Conservation (phyloP, 2,888 invertebrate genomes). For the Cecidostiba fungosa region DNA sequence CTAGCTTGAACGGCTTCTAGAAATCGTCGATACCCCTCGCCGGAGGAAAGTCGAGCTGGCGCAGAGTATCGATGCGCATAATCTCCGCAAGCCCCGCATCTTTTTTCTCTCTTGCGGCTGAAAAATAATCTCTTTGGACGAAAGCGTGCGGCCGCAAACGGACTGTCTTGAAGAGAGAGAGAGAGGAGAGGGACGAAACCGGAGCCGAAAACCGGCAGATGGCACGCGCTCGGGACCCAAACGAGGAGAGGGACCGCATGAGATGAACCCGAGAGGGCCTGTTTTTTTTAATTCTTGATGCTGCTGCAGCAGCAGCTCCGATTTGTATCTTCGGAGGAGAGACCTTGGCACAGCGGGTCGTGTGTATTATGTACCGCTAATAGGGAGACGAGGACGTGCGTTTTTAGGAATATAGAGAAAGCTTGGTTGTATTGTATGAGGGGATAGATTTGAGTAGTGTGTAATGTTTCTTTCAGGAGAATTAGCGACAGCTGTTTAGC, state of each 20-base stretch:
- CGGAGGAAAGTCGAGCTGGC: neutral
- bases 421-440: neutral
- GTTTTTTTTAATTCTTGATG: neutral
- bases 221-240: slow-evolving; percentile 57
- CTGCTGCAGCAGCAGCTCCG: neutral
- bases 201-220: slow-evolving; percentile 58
- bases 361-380: neutral
- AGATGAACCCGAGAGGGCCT: slow-evolving; percentile 40
- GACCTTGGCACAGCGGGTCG: neutral
- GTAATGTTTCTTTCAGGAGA: neutral
- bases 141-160: slow-evolving; percentile 5
- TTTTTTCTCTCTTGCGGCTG: neutral
- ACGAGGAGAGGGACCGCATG: neutral
- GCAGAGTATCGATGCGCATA: slow-evolving; percentile 1
- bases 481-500: slow-evolving; percentile 13
- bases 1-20: neutral
- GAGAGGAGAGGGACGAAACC: slow-evolving; percentile 41
- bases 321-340: slow-evolving; percentile 17
- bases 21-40: neutral
- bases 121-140: slow-evolving; percentile 11
- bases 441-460: neutral
- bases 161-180: slow-evolving; percentile 9
- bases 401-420: neutral
- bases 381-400: neutral
- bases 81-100: neutral